Conservation (phyloP, 2,888 invertebrate species). For the Micoletzkya japonica region DNA sequence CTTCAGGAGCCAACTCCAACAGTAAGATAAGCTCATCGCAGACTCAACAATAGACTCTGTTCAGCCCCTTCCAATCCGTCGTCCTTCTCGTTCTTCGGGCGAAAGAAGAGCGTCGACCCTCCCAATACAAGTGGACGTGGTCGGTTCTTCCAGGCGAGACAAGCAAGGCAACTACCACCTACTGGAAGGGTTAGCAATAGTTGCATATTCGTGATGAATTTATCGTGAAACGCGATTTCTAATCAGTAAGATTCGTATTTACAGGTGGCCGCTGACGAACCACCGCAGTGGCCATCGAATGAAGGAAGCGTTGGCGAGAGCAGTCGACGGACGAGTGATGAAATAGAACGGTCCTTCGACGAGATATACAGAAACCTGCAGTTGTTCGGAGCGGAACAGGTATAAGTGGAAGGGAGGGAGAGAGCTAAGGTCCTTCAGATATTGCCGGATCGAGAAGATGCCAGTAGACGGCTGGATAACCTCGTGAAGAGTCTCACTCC, state of each 20-base stretch:
- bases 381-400: conserved; percentile 37
- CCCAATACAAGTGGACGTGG: conserved; percentile 29
- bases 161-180: conserved; percentile 41
- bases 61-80: conserved; percentile 16
- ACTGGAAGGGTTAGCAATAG: conserved; percentile 26
- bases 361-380: conserved; percentile 44
- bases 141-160: conserved; percentile 47
- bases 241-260: neutral
- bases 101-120: conserved; percentile 20
- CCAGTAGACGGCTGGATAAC: conserved; percentile 11
- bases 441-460: conserved; percentile 23
- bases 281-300: conserved; percentile 1
- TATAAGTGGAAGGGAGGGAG: neutral
- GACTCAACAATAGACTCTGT: neutral
- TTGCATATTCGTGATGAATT: neutral
- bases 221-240: too few relatives aligned
- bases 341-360: conserved; percentile 45
- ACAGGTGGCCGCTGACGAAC: neutral
- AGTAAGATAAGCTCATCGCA: too few relatives aligned
- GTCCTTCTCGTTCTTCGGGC: conserved; percentile 21
- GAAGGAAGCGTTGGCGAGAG: too few relatives aligned
- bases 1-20: conserved; percentile 4
- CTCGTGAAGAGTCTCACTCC: conserved; percentile 24
- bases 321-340: conserved; percentile 29
- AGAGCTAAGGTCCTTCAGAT: neutral